Base-by-base conservation (phyloP, 1,140 invertebrate genomes). In the Drosophila carrolli region DNA sequence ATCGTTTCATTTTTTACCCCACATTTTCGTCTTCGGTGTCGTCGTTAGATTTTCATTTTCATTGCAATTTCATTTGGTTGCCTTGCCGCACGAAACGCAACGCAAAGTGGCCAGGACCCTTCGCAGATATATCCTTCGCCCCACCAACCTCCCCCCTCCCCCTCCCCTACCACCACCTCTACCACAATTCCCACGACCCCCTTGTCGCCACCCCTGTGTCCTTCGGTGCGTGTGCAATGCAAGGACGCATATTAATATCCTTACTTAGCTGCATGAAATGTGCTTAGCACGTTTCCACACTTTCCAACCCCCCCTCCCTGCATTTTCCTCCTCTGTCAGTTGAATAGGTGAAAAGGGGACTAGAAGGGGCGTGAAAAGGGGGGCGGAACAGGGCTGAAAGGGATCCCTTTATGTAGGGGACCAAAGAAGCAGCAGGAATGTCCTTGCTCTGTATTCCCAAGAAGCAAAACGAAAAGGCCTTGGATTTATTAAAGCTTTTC, bases 221-320 rank as follows among this genome's bases (percentile, higher is more conserved):
- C 57, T 68, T 74, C 73, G 51, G 68, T 66, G 63, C 74, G 74
- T 78, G 75, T 75, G 56, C 48, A 71, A 27, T 68, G 63, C 83
- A 88, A 88, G 83, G 84, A 89, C 84, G 84, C 84, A 88, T 88
- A 88, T 88, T 88, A 88, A 88, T 88, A 83, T 89, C 80, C 84
- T 88, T 88, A 89, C 84, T 88, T 83, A 88, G 84, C 71, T 75
- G 83, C 79, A 66, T 82, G 75, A 86, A 72, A 79, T 73, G 75
- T 70, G 71, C 84, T 83, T 61, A 62, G 76, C 83, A 89, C 80
- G 79, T 83, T 80, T 77, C 53, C 51, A 74, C 60, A 81, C 73
- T 73, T 75, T 68, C 61, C 44, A 44, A 35, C 27, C 14, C 35
- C 38, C 9, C 6, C 13, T 8, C 19, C 19, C 16, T 3, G 13